These are phyloP conservation scores for Otolemur crassicaudatus DNA, from an alignment of 2,797 vertebrate species.

Conservation along the genomic window DNA sequence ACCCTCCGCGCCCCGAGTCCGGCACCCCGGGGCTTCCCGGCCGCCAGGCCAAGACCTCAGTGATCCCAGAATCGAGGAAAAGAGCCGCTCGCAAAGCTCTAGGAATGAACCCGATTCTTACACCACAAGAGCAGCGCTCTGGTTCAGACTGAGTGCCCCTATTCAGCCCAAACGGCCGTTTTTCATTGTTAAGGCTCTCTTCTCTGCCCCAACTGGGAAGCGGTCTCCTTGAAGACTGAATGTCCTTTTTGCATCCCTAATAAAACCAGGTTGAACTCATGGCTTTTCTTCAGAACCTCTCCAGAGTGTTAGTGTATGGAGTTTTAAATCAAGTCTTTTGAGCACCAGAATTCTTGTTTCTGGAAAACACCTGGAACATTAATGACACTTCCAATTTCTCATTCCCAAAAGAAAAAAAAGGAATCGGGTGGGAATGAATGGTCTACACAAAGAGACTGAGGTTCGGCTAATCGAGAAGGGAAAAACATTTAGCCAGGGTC, in stretches of 20 bases:
- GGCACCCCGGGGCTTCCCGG: neutral
- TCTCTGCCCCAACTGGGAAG: neutral
- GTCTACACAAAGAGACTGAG: neutral
- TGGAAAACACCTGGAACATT: constrained; percentile 36
- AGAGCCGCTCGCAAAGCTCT: neutral
- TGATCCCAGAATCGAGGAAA: neutral
- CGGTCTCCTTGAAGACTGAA: neutral
- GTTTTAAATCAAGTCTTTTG: constrained; percentile 3
- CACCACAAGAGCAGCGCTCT: neutral
- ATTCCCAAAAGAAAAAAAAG: too few species aligned
- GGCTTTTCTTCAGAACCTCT: neutral
- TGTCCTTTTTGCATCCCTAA: neutral
- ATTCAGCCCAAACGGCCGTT: neutral
- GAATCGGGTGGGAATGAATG: neutral
- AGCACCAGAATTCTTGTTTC: constrained; percentile 41
- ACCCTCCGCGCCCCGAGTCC: neutral
- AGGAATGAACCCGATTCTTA: neutral
- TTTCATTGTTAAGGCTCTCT: neutral
- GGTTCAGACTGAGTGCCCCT: neutral
- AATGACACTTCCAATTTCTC: neutral
- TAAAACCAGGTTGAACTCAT: neutral
- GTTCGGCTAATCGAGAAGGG: neutral
- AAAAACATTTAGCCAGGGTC: neutral
- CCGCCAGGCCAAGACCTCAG: neutral
- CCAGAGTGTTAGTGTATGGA: neutral